These are phyloP conservation scores for Macropodus opercularis DNA, from an alignment of 2,797 vertebrate species.

Conservation along the genomic window DNA sequence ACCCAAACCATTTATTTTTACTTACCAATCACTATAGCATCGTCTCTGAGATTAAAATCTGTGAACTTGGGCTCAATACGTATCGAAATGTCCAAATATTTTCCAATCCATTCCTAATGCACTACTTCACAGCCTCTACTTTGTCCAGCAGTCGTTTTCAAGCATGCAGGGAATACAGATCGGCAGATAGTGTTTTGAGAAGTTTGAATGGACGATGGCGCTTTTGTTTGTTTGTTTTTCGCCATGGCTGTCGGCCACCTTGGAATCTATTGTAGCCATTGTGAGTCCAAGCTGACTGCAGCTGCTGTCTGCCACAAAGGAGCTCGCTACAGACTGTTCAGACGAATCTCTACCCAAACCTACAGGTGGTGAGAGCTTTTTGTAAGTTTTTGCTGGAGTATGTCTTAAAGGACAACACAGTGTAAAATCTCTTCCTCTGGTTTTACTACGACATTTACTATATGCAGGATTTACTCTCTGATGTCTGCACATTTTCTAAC, in stretches of 20 bases:
- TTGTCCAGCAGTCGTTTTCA: not conserved
- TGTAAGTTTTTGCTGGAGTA: not conserved
- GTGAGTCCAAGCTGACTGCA: slow-evolving; percentile 8
- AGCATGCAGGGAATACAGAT: not conserved
- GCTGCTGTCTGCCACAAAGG: not conserved
- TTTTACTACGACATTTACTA: not conserved
- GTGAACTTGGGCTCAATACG: not conserved
- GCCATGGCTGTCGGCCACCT: not conserved
- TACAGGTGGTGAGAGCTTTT: not conserved
- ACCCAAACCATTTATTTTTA: not conserved
- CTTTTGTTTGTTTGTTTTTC: slow-evolving; percentile 7
- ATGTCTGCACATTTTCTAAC: not conserved
- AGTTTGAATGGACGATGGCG: not conserved
- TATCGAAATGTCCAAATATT: not conserved
- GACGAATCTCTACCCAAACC: slow-evolving; percentile 6
- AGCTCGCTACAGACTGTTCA: slow-evolving; percentile 11
- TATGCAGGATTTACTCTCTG: slow-evolving; percentile 1
- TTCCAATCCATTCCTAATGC: not conserved
- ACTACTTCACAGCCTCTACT: not conserved
- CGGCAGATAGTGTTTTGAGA: slow-evolving; percentile 4
- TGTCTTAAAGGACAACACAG: not conserved
- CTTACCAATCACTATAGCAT: not conserved
- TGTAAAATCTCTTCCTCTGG: not conserved
- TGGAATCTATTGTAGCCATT: slow-evolving; percentile 13
- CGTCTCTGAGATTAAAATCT: not conserved